phyloP scores from a whole-genome alignment of 2,797 vertebrate genomes.

The Poeciliopsis paucimaculata region DNA sequence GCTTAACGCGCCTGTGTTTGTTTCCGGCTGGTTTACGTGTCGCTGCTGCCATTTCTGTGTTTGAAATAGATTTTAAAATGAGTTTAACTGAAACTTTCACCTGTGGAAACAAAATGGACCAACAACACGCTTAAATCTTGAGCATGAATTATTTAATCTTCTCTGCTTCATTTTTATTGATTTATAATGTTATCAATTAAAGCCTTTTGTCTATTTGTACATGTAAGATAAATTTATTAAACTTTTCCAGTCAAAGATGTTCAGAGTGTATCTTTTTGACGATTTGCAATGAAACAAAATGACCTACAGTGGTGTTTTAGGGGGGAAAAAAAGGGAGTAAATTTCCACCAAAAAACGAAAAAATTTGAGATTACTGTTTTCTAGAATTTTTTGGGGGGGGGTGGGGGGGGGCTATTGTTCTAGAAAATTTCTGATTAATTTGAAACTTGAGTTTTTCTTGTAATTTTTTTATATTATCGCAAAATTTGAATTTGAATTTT shows the following conservation, averaged over 20 bases:
- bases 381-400: too few relatives aligned
- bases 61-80: not conserved
- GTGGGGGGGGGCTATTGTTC: too few relatives aligned
- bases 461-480: too few relatives aligned
- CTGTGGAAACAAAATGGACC: not conserved
- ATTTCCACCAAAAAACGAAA: too few relatives aligned
- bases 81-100: not conserved
- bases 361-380: too few relatives aligned
- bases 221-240: not conserved
- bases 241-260: not conserved
- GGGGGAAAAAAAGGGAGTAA: too few relatives aligned
- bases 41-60: not conserved
- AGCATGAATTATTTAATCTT: not conserved
- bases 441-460: too few relatives aligned
- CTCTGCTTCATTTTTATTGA: not conserved
- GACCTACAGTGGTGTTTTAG: not conserved
- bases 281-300: not conserved
- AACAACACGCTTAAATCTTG: not conserved
- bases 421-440: too few relatives aligned
- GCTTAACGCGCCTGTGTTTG: not conserved
- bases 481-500: too few relatives aligned
- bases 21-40: conserved; percentile 1
- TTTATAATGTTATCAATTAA: not conserved
- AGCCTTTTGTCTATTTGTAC: not conserved
- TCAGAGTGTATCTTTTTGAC: not conserved